These are phyloP conservation scores for Darevskia nairensis DNA, from an alignment of 2,797 vertebrate genomes.

Conservation along the genomic window DNA sequence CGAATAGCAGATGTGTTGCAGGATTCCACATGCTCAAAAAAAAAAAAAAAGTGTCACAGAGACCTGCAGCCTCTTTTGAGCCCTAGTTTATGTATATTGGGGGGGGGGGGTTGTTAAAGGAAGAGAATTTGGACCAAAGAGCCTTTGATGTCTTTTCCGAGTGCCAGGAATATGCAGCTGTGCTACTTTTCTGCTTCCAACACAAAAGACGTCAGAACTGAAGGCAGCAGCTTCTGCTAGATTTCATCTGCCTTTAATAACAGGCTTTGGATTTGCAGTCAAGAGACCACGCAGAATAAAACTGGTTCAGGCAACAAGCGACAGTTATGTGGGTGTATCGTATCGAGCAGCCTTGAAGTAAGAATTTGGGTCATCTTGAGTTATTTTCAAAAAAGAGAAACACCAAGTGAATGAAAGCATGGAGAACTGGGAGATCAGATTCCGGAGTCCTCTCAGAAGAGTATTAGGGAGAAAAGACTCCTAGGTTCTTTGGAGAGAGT, in stretches of 20 bases:
- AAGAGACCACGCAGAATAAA: slow-evolving; percentile 27
- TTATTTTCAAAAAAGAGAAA: background rate
- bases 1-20: background rate
- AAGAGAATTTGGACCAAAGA: slow-evolving; percentile 15
- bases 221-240: slow-evolving; percentile 29
- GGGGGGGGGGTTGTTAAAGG: background rate
- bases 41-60: background rate
- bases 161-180: slow-evolving; percentile 21
- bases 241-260: slow-evolving; percentile 48
- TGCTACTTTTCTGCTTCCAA: slow-evolving; percentile 30
- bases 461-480: background rate
- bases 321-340: slow-evolving; percentile 22
- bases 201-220: slow-evolving; percentile 32
- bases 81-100: background rate
- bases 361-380: slow-evolving; percentile 3
- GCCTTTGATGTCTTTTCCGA: slow-evolving; percentile 17
- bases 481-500: background rate
- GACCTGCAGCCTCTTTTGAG: background rate
- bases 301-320: slow-evolving; percentile 11
- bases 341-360: background rate
- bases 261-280: slow-evolving; percentile 21
- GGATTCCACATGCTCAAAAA: background rate
- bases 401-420: background rate
- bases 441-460: background rate
- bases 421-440: too few relatives aligned